Evolutionary conservation across 2,888 invertebrate species (phyloP).

Genomic region (Atherix ibis): DNA sequence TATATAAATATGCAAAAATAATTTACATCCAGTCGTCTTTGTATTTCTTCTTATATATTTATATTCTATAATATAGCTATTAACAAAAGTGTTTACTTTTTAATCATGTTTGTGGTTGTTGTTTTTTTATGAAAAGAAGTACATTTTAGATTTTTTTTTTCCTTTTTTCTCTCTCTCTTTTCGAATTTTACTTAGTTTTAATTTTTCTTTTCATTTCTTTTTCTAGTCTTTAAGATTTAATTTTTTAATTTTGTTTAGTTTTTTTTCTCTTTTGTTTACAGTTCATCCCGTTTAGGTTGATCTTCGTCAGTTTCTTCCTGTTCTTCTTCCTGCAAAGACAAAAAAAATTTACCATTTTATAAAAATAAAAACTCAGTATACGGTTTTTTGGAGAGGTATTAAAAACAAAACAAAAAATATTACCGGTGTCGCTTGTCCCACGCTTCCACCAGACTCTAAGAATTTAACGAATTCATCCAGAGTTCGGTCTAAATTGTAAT

Average conservation of each 20-base stretch:
- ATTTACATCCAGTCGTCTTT: no score
- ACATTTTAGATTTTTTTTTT: no score
- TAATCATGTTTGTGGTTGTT: no score
- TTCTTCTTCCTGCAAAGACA: slow-evolving; percentile 16
- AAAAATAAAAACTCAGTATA: neutral
- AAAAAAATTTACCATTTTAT: slow-evolving; percentile 1
- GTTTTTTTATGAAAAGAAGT: no score
- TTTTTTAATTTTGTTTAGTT: neutral
- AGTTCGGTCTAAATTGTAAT: slow-evolving; percentile 92
- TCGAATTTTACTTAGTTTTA: no score
- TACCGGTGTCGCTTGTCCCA: slow-evolving; percentile 49
- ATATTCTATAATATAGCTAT: no score
- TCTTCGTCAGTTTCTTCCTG: slow-evolving; percentile 19
- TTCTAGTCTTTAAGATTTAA: no score
- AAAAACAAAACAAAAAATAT: slow-evolving; percentile 7
- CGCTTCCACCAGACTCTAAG: slow-evolving; percentile 78
- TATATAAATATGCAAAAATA: no score
- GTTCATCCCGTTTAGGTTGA: slow-evolving; percentile 31
- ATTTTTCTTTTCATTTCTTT: no score
- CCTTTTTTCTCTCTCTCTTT: no score
- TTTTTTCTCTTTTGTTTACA: slow-evolving; percentile 20
- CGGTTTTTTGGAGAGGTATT: neutral
- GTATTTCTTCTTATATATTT: no score
- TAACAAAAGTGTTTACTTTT: no score
- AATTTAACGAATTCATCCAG: slow-evolving; percentile 86